Conservation (phyloP, 2,888 invertebrate species). For the Chloromyia formosa region DNA sequence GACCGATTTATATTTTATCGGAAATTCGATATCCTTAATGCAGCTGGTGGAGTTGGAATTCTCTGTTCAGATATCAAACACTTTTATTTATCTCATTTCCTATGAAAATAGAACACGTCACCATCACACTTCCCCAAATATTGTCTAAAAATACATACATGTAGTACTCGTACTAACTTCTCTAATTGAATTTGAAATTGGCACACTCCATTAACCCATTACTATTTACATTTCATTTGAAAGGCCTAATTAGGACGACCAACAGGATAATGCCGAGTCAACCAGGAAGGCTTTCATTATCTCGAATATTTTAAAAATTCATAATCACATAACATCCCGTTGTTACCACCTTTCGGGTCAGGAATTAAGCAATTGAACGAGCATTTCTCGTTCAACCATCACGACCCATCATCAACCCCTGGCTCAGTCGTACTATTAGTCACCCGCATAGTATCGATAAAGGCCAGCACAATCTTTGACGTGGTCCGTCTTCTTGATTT, state of each 20-base stretch:
- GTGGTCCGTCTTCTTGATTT: constrained; percentile 8
- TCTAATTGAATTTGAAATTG: not conserved
- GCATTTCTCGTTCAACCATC: constrained; percentile 7
- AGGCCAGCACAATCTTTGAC: constrained; percentile 7
- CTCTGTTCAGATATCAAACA: no score
- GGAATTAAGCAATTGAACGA: constrained; percentile 21
- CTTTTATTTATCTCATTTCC: no score
- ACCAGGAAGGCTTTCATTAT: not conserved
- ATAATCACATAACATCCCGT: constrained; percentile 8
- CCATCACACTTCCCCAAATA: no score
- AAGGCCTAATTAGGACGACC: constrained; percentile 12
- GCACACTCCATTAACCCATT: constrained; percentile 4
- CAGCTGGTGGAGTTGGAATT: no score
- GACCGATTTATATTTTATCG: no score
- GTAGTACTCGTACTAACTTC: no score
- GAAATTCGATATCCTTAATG: no score
- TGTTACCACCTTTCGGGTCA: not conserved
- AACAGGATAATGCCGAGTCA: not conserved
- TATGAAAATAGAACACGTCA: no score
- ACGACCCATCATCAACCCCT: constrained; percentile 11
- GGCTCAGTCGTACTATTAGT: not conserved
- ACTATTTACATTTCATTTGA: constrained; percentile 6
- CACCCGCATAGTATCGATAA: not conserved
- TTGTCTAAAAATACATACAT: no score
- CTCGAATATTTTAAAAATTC: constrained; percentile 30